A percentile compares a stretch with the other conserved stretches of the same genome.
These are phyloP conservation scores for Diphyllodes magnificus DNA, from an alignment of 2,113 vertebrate genomes.

Conservation along the genomic window DNA sequence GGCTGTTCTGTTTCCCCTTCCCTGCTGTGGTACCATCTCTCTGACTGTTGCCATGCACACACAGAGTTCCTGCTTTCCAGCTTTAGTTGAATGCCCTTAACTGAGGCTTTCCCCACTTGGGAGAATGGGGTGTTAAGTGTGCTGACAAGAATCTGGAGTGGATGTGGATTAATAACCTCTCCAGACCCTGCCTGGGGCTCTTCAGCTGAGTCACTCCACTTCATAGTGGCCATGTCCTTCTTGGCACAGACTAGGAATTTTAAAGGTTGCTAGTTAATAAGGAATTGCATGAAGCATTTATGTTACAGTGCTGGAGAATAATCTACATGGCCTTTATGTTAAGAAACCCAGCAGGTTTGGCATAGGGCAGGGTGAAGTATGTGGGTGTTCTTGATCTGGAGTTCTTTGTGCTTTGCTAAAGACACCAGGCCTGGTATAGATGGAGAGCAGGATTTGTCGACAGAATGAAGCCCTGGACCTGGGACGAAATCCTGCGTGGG, in stretches of 20 bases:
- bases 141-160: background rate
- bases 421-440: background rate
- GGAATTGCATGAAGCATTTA: background rate
- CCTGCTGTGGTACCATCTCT: background rate
- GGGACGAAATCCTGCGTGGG: background rate
- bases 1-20: background rate
- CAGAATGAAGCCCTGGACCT: background rate
- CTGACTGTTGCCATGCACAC: background rate
- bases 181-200: background rate
- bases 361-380: background rate
- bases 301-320: background rate
- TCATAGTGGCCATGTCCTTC: background rate
- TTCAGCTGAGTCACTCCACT: background rate
- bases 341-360: background rate
- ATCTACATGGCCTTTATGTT: background rate
- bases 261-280: background rate
- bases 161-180: background rate
- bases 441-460: background rate
- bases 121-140: background rate
- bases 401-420: background rate
- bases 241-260: background rate
- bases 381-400: background rate
- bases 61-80: background rate
- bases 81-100: background rate
- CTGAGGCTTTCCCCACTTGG: background rate